Conservation (phyloP, 2,797 vertebrate species). For the Mus minutoides region DNA sequence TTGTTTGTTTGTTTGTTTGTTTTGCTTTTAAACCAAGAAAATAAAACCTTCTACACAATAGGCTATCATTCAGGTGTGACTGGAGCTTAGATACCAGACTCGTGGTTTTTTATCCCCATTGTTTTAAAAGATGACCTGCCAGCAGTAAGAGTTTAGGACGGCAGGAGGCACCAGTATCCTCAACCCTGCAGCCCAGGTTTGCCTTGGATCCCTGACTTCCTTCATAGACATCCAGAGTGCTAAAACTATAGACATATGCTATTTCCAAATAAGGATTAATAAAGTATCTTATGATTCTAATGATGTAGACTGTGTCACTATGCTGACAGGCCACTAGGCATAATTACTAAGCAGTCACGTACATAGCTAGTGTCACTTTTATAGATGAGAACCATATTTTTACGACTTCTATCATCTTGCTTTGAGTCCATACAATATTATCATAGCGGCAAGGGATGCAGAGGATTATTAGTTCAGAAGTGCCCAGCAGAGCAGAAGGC, state of each 20-base stretch:
- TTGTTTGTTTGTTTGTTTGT: background rate
- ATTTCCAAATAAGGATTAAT: background rate
- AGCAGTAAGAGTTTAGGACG: background rate
- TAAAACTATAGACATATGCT: background rate
- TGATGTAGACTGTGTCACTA: background rate
- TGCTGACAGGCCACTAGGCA: background rate
- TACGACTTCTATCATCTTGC: background rate
- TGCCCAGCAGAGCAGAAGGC: background rate
- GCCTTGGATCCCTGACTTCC: background rate
- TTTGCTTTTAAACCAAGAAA: background rate
- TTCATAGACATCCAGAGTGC: background rate
- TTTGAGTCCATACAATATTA: background rate
- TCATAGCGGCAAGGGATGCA: background rate
- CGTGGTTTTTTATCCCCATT: conserved; percentile 12
- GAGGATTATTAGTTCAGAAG: background rate
- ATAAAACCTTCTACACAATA: background rate
- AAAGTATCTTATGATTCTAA: background rate
- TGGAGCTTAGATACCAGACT: conserved; percentile 4
- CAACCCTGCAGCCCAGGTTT: background rate
- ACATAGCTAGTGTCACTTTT: background rate
- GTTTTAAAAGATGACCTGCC: conserved; percentile 46
- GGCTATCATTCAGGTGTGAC: conserved; percentile 17
- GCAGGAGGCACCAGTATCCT: background rate
- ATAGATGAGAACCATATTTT: background rate
- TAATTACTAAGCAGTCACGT: background rate